These are phyloP conservation scores for Oxystoma pomonae DNA, from an alignment of 2,888 invertebrate species.

Conservation along the genomic window DNA sequence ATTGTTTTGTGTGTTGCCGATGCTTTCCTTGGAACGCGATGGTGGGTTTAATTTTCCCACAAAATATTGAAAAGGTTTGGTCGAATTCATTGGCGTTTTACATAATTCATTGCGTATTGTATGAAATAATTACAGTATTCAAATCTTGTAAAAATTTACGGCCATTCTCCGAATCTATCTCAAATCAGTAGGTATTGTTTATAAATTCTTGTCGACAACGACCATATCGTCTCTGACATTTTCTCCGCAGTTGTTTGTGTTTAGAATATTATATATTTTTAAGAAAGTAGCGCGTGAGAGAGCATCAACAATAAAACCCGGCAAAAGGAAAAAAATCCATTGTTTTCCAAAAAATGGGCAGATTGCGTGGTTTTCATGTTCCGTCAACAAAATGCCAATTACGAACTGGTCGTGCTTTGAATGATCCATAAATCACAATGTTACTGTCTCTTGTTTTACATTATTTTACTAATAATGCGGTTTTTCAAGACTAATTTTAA, in stretches of 20 bases:
- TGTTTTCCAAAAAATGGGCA: slow-evolving; percentile 29
- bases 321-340: slow-evolving; percentile 30
- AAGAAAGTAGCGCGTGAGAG: slow-evolving; percentile 37
- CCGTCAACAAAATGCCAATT: slow-evolving; percentile 22
- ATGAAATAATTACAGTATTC: not conserved
- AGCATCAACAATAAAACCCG: slow-evolving; percentile 26
- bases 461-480: not conserved
- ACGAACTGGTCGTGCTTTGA: slow-evolving; percentile 2
- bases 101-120: not conserved
- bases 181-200: not conserved
- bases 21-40: too few species aligned
- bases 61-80: too few species aligned
- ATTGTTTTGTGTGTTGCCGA: too few species aligned
- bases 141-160: not conserved
- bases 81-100: too few species aligned
- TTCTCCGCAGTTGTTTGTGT: not conserved
- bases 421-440: not conserved
- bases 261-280: slow-evolving; percentile 12
- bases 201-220: not conserved
- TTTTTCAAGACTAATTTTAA: not conserved
- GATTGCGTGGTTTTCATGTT: slow-evolving; percentile 30
- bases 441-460: not conserved
- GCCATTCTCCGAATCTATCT: not conserved
- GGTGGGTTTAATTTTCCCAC: too few species aligned
- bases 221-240: not conserved